Evolutionary conservation across 2,888 invertebrate species (phyloP).

Genomic region (Drosophila lacicola): DNA sequence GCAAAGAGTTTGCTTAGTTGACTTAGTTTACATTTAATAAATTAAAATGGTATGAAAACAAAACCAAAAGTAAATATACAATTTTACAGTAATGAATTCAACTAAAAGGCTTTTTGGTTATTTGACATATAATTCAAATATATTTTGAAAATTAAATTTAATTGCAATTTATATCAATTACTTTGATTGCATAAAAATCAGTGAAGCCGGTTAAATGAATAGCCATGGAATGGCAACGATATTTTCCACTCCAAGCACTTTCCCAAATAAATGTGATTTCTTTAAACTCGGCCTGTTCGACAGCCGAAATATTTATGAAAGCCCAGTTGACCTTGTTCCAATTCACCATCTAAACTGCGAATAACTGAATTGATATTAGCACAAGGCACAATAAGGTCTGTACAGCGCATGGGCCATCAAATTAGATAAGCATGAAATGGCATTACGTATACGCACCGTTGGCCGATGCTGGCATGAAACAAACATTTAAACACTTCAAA

Average conservation of each 20-base stretch:
- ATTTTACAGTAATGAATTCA: neutral
- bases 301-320: neutral
- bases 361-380: neutral
- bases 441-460: slow-evolving; percentile 49
- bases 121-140: neutral
- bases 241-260: neutral
- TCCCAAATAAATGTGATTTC: neutral
- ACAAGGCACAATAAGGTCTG: neutral
- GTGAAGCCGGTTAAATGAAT: no score
- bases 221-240: no score
- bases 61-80: slow-evolving; percentile 2
- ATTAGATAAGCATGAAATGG: slow-evolving; percentile 38
- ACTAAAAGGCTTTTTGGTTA: neutral
- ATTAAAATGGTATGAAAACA: neutral
- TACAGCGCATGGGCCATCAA: slow-evolving; percentile 24
- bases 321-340: slow-evolving; percentile 7
- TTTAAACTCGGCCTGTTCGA: neutral
- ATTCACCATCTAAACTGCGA: neutral
- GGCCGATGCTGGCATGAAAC: slow-evolving; percentile 30
- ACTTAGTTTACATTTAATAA: slow-evolving; percentile 1
- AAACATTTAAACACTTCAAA: slow-evolving; percentile 69
- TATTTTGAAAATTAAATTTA: neutral
- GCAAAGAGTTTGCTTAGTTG: neutral
- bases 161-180: neutral
- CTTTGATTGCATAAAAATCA: no score